Conservation (phyloP, 2,888 invertebrate species). For the Anagyrus pseudococci region DNA sequence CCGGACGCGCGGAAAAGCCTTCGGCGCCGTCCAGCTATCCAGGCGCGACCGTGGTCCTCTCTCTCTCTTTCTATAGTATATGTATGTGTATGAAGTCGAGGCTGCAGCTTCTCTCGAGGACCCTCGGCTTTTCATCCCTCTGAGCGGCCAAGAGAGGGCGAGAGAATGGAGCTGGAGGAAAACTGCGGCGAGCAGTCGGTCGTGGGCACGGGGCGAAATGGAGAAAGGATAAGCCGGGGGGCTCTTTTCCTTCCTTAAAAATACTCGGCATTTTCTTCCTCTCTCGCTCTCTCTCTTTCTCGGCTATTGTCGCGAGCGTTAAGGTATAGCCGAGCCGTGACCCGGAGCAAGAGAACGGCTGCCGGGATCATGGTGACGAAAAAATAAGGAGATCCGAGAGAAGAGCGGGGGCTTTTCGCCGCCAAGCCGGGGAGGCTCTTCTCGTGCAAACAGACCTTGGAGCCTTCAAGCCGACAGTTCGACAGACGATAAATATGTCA, state of each 20-base stretch:
- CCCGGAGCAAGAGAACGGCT: neutral
- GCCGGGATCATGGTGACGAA: conserved; percentile 22
- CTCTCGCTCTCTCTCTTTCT: no score
- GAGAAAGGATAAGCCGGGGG: conserved; percentile 37
- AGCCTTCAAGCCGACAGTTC: conserved; percentile 22
- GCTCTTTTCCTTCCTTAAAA: conserved; percentile 20
- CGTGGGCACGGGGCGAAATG: no score
- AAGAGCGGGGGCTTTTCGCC: neutral
- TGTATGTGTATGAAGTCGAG: no score
- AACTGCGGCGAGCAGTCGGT: neutral
- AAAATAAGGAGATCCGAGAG: conserved; percentile 30
- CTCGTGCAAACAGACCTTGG: no score
- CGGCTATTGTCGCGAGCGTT: conserved; percentile 19
- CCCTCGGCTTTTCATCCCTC: no score
- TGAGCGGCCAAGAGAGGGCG: neutral
- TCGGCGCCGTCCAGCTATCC: no score
- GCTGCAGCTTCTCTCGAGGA: no score
- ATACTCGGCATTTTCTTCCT: no score
- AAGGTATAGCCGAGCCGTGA: neutral
- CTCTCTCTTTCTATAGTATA: no score
- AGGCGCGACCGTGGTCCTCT: no score
- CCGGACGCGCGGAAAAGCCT: no score
- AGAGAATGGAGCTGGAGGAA: neutral
- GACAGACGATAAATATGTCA: conserved; percentile 30
- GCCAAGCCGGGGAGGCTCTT: neutral